Evolutionary conservation across 2,113 vertebrate species (phyloP).

Genomic region (Perca schrenkii): DNA sequence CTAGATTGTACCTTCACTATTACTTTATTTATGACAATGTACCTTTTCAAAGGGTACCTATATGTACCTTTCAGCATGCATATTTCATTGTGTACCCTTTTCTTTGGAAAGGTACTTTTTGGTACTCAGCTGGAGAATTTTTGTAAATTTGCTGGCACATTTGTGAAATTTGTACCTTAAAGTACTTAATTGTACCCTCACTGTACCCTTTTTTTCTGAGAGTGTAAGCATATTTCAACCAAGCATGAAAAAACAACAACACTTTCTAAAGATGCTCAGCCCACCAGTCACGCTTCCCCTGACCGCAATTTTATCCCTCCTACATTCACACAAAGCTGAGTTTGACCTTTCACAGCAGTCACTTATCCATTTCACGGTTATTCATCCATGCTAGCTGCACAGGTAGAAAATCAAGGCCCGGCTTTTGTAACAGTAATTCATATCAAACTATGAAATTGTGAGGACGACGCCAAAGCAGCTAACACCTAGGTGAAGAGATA

Average conservation of each 20-base stretch:
- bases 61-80: too few relatives aligned
- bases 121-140: too few relatives aligned
- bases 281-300: background rate
- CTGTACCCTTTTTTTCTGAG: too few relatives aligned
- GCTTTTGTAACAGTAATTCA: conserved; percentile 25
- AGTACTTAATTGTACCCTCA: too few relatives aligned
- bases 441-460: conserved; percentile 24
- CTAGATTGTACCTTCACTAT: too few relatives aligned
- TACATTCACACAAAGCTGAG: conserved; percentile 33
- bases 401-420: conserved; percentile 32
- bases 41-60: too few relatives aligned
- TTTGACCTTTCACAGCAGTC: conserved; percentile 53
- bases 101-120: too few relatives aligned
- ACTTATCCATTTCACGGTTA: conserved; percentile 39
- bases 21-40: too few relatives aligned
- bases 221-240: conserved; percentile 5
- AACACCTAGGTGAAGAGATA: background rate
- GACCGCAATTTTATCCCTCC: conserved; percentile 6
- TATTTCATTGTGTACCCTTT: too few relatives aligned
- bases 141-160: too few relatives aligned
- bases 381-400: conserved; percentile 13
- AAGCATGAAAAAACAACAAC: conserved; percentile 22
- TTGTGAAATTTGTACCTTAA: too few relatives aligned
- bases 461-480: background rate
- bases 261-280: conserved; percentile 6